Percentiles rank a stretch among this genome's conserved stretches.
These are phyloP conservation scores for Holothuria scabra DNA, from an alignment of 53 echinoderm and acorn worm species.

Conservation along the genomic window DNA sequence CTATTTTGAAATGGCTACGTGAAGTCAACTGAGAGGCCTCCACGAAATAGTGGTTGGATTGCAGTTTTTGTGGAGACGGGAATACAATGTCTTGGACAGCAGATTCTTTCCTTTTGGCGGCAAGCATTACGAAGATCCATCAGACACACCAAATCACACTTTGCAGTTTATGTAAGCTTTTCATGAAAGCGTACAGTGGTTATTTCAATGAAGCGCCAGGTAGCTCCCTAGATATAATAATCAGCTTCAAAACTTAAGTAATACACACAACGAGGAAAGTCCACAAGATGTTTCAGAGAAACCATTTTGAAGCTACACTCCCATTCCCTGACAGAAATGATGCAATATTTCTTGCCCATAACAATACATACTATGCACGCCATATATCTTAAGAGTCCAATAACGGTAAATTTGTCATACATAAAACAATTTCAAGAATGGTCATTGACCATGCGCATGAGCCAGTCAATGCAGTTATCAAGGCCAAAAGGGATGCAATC, in stretches of 20 bases:
- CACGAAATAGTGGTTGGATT: constrained; percentile 53
- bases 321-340: too few relatives aligned
- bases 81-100: constrained; percentile 46
- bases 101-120: constrained; percentile 38
- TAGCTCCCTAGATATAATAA: neutral
- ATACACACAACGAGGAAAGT: constrained; percentile 24
- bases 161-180: constrained; percentile 23
- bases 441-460: constrained; percentile 20
- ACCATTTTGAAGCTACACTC: neutral
- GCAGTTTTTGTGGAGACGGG: constrained; percentile 36
- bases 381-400: neutral
- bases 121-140: constrained; percentile 49
- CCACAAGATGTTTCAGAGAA: constrained; percentile 30
- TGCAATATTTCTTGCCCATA: constrained; percentile 20
- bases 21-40: constrained; percentile 12
- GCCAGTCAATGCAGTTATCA: constrained; percentile 20
- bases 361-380: constrained; percentile 49
- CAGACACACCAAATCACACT: constrained; percentile 29
- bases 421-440: constrained; percentile 23
- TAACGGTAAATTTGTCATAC: constrained; percentile 20
- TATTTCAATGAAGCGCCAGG: neutral
- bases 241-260: constrained; percentile 39
- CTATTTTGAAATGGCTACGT: constrained; percentile 52
- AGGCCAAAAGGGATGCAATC: constrained; percentile 24
- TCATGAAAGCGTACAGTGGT: constrained; percentile 9